Base-by-base conservation (phyloP, 2,888 invertebrate genomes). In the Eledona agricola region DNA sequence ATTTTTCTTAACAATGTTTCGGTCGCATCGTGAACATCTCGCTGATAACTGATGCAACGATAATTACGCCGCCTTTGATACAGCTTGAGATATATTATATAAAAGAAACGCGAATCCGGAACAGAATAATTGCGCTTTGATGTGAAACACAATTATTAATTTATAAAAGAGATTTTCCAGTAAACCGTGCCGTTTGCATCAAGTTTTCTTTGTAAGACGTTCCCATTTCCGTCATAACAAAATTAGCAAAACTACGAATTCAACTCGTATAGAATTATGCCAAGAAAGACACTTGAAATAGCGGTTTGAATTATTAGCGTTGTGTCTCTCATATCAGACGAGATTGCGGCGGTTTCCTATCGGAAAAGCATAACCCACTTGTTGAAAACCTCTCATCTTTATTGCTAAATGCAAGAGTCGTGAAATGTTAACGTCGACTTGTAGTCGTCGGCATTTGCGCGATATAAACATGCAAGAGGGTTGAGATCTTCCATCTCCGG, bases 401-500 rank as follows among this genome's bases (percentile, higher is more conserved):
- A 9, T 10, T 20, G 20, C 31, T 31, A 29, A 9, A 12, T 42
- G 42, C 29, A 42, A 20, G 13, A 31, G 22, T 28, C 28, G 7
- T 28, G 40, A 40, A 40, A 40, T 28, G 20, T 28, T 29, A 25
- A 37, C 23, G 13, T 7, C n/a, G n/a, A n/a, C n/a, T n/a, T n/a
- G n/a, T n/a, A n/a, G n/a, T n/a, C n/a, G n/a, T n/a, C n/a, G n/a
- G n/a, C n/a, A n/a, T n/a, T n/a, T n/a, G n/a, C n/a, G n/a, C n/a
- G 22, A 32, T 23, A 45, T 45, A 31, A 32, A 17, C 43, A 45
- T 31, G 32, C 43, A 45, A 3, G 15, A 9, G 9, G 10, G 16
- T 17, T 42, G 28, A 28, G 17, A 4, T 29, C 31, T 11, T 51
- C 34, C 51, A 51, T 51, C 51, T 51, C 45, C 51, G 51, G 31